phyloP scores from a whole-genome alignment of 1,140 invertebrate genomes.

The Heliconius congener region DNA sequence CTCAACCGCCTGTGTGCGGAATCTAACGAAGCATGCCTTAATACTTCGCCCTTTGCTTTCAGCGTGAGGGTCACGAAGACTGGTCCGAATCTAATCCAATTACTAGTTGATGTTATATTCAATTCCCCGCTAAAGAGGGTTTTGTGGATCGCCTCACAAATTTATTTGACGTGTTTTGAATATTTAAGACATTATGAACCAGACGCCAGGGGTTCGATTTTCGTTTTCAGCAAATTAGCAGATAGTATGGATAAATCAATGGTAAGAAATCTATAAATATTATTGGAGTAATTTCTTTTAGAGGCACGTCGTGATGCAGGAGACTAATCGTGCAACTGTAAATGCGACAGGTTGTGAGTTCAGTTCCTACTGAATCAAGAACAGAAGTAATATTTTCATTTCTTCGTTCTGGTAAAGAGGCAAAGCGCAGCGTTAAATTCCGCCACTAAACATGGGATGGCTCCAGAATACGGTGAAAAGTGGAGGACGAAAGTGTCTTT shows the following conservation, averaged over 20 bases:
- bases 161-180: constrained; percentile 10
- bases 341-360: no score
- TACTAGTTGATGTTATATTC: constrained; percentile 8
- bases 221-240: background rate
- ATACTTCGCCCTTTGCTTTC: constrained; percentile 11
- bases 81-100: constrained; percentile 9
- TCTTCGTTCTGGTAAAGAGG: background rate
- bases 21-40: constrained; percentile 7
- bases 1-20: background rate
- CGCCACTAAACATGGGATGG: background rate
- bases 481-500: no score
- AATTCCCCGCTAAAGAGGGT: constrained; percentile 2
- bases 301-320: no score
- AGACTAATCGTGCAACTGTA: no score
- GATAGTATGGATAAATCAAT: no score
- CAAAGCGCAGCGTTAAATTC: background rate
- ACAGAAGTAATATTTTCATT: background rate
- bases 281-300: no score
- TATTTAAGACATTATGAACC: background rate
- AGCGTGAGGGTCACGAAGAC: constrained; percentile 1
- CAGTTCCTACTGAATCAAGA: no score
- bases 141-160: background rate
- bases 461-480: no score
- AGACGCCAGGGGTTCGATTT: background rate
- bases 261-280: no score